Conservation (phyloP, 2,888 invertebrate species). For the Diaprepes abbreviatus region DNA sequence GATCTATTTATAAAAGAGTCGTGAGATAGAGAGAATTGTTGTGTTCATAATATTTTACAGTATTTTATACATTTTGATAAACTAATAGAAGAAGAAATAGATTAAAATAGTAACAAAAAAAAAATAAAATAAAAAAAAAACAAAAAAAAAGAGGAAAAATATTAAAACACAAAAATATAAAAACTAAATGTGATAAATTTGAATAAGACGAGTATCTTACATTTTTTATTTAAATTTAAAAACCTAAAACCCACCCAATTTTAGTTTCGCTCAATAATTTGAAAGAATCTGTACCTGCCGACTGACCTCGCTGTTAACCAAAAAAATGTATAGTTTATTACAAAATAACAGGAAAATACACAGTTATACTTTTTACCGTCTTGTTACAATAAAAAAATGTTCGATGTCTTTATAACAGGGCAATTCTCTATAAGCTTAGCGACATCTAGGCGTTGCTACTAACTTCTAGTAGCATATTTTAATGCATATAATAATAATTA, state of each 20-base stretch:
- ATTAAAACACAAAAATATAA: conserved; percentile 53
- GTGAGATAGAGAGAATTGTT: conserved; percentile 68
- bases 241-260: conserved; percentile 45
- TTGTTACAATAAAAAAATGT: conserved; percentile 39
- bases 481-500: conserved; percentile 45
- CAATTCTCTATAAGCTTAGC: conserved; percentile 66
- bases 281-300: conserved; percentile 62
- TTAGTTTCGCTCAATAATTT: conserved; percentile 49
- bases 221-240: conserved; percentile 33
- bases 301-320: conserved; percentile 65
- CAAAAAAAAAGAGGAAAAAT: conserved; percentile 53
- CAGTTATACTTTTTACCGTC: conserved; percentile 34
- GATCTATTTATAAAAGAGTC: conserved; percentile 53
- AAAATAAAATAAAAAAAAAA: conserved; percentile 52
- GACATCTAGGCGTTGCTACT: conserved; percentile 51
- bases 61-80: conserved; percentile 68
- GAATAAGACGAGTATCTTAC: conserved; percentile 45
- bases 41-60: conserved; percentile 68
- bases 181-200: conserved; percentile 50
- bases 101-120: conserved; percentile 58
- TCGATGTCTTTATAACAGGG: conserved; percentile 60
- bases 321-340: conserved; percentile 51
- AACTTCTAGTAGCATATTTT: conserved; percentile 44
- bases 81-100: conserved; percentile 59
- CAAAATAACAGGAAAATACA: conserved; percentile 47